A percentile compares a stretch with the other conserved stretches of the same genome.
These are phyloP conservation scores for Pygathrix nemaeus DNA, from an alignment of 2,113 vertebrate species.

Conservation along the genomic window DNA sequence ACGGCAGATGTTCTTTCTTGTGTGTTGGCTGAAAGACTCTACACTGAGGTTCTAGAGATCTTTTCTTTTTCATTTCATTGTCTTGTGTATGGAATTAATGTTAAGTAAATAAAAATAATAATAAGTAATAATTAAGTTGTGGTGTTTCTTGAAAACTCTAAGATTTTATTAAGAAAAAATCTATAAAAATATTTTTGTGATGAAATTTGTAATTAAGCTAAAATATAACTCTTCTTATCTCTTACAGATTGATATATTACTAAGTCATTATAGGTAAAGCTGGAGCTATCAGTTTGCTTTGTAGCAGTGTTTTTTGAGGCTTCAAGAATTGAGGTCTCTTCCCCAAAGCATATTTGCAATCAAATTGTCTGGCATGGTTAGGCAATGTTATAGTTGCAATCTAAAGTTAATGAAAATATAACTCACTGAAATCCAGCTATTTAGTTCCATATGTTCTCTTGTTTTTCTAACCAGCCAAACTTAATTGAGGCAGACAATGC, in stretches of 20 bases:
- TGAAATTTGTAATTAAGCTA: background rate
- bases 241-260: background rate
- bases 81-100: background rate
- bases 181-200: background rate
- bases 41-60: background rate
- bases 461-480: background rate
- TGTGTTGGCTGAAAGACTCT: background rate
- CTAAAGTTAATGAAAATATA: background rate
- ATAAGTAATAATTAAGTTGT: background rate
- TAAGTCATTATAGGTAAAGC: background rate
- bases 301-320: background rate
- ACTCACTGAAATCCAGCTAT: background rate
- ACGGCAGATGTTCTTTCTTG: background rate
- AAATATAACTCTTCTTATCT: background rate
- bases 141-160: background rate
- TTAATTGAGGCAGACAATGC: background rate
- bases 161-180: background rate
- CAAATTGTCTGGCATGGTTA: background rate
- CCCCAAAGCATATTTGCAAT: background rate
- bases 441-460: background rate
- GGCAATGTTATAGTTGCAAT: background rate
- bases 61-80: background rate
- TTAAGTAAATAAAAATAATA: background rate
- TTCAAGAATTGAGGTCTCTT: rapidly evolving
- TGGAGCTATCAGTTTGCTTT: background rate